Evolutionary conservation across 2,113 vertebrate genomes (phyloP).

Genomic region (Hemibagrus wyckioides): DNA sequence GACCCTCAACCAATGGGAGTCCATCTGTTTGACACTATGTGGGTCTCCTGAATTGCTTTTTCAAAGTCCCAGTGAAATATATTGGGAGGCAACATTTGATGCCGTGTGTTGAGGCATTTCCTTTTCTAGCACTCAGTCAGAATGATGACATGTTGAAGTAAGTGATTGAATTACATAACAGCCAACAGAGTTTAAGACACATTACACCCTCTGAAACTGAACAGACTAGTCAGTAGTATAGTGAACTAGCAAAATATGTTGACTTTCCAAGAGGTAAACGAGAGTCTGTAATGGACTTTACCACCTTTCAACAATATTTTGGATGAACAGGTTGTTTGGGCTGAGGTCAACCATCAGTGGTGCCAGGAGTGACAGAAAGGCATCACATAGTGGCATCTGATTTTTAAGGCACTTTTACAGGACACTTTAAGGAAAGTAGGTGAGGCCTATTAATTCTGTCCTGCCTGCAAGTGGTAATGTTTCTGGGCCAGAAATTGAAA

Average conservation of each 20-base stretch:
- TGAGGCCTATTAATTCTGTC: background rate
- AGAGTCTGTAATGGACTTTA: background rate
- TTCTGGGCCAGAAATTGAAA: background rate
- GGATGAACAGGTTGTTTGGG: background rate
- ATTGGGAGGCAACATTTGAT: background rate
- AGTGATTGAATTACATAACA: background rate
- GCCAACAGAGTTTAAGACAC: background rate
- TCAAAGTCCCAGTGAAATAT: background rate
- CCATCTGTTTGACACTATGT: background rate
- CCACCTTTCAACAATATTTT: background rate
- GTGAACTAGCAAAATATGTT: background rate
- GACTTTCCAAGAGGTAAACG: background rate
- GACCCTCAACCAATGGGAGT: background rate
- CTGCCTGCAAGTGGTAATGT: background rate
- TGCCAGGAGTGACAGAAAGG: background rate
- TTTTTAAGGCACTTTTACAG: background rate
- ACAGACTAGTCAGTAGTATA: background rate
- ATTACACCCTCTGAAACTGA: background rate
- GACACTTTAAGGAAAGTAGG: background rate
- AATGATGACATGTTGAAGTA: background rate
- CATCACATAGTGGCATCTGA: background rate
- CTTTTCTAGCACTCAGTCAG: background rate
- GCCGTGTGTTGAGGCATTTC: background rate
- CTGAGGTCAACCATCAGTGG: background rate
- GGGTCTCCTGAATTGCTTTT: background rate